These are phyloP conservation scores for Synodontis membranacea DNA, from an alignment of 2,113 vertebrate species.

Conservation along the genomic window DNA sequence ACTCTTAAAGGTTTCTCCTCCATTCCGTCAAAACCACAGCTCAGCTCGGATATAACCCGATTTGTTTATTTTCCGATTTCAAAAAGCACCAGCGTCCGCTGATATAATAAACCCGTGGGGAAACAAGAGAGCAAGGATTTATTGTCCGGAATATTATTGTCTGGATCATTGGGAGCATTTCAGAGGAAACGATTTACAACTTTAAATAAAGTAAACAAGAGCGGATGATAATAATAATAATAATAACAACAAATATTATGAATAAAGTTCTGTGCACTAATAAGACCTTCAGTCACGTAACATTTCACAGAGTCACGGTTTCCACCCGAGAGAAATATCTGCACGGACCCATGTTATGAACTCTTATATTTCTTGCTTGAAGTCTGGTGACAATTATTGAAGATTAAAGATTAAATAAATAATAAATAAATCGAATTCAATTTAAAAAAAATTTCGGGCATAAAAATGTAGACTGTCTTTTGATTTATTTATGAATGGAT, in stretches of 20 bases:
- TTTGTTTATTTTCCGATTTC: neutral
- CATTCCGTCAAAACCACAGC: slow-evolving; percentile 55
- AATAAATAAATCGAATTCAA: neutral
- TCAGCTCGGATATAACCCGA: neutral
- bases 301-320: neutral
- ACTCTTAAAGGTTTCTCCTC: slow-evolving; percentile 68
- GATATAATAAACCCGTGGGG: slow-evolving; percentile 23
- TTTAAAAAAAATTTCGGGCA: too few species aligned
- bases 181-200: neutral
- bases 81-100: neutral
- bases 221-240: neutral
- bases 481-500: too few species aligned
- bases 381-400: neutral
- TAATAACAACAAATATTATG: neutral
- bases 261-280: neutral
- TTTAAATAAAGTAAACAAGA: neutral
- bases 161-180: neutral
- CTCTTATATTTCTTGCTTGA: neutral
- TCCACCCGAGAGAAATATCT: slow-evolving; percentile 3
- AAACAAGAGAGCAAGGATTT: neutral
- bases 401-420: neutral
- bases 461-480: neutral
- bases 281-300: neutral
- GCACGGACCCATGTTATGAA: neutral
- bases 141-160: neutral